Base-by-base conservation (phyloP, 2,888 invertebrate genomes). In the Notodonta dromedarius region DNA sequence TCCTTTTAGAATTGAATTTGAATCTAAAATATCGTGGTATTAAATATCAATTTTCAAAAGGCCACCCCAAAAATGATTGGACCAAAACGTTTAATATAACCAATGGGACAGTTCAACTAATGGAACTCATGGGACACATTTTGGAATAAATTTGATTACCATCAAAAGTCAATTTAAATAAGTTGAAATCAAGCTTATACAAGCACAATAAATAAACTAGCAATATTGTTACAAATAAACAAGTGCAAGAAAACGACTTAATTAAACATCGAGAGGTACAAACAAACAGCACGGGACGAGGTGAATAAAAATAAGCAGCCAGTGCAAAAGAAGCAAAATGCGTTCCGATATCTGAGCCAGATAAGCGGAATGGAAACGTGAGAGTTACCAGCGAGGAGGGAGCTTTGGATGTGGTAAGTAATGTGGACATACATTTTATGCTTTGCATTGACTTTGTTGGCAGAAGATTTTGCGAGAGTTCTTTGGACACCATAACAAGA, bases 361-460 rank as follows among this genome's bases (percentile, higher is more conserved):
- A 82, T 84, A 83, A 80, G 79, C 79, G 78, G 74, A 82, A 82
- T 78, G 75, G 80, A 80, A 85, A 84, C 76, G 67, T 76, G 82
- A 85, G 66, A 52, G 42, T n/a, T 56, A 39, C 7, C 64, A 69
- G 51, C 7, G 24, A 59, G 46, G n/a, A 64, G 2, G 5, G 11
- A 62, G 61, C 40, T 60, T 65, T 63, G 46, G 51, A 42, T 13
- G 46, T 54, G 42, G 57, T 16, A 16, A 55, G 16, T 5, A 12
- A 50, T 14, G 5, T 16, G 4, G 11, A 16, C 8, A 9, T 50
- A 9, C 0, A 50, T 50, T 50, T 16, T n/a, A n/a, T 42, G 6
- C 42, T n/a, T 11, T 11, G 4, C 0, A 5, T 46, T 46, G 42
- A 42, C 42, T 46, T 46, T 6, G 0, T 4, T 46, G 4, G n/a